phyloP scores from a whole-genome alignment of 2,888 invertebrate species.

The Arrhopalites spinosus region DNA sequence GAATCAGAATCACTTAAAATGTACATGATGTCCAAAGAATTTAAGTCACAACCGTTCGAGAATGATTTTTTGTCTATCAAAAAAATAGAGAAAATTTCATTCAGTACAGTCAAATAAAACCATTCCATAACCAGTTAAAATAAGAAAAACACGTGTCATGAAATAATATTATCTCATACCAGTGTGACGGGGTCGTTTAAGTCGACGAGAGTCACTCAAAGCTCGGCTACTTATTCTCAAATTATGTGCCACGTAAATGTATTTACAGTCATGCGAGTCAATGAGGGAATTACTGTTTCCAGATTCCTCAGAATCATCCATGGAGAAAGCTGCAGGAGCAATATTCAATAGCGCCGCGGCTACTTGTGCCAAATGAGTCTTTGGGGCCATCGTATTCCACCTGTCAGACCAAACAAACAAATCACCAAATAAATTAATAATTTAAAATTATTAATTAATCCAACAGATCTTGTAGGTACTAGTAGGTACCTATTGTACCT shows the following conservation, averaged over 20 bases:
- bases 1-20: neutral
- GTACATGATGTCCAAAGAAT: neutral
- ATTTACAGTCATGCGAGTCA: slow-evolving; percentile 10
- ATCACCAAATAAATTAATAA: neutral
- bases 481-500: no score
- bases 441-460: no score
- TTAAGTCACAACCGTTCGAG: neutral
- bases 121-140: no score
- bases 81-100: no score
- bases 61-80: no score
- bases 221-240: slow-evolving; percentile 1
- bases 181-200: no score
- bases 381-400: slow-evolving; percentile 28
- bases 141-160: no score
- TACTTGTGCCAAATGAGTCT: slow-evolving; percentile 23
- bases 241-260: slow-evolving; percentile 18
- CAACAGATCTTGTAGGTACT: no score
- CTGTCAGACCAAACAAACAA: slow-evolving; percentile 1
- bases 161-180: no score
- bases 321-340: slow-evolving; percentile 5
- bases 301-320: neutral
- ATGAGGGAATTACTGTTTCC: neutral
- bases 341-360: slow-evolving; percentile 19
- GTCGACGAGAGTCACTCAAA: slow-evolving; percentile 70
- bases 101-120: no score